A percentile compares a stretch with the other conserved stretches of the same genome.
Conservation (phyloP, 2,797 vertebrate species). For the Hirundo rustica region DNA sequence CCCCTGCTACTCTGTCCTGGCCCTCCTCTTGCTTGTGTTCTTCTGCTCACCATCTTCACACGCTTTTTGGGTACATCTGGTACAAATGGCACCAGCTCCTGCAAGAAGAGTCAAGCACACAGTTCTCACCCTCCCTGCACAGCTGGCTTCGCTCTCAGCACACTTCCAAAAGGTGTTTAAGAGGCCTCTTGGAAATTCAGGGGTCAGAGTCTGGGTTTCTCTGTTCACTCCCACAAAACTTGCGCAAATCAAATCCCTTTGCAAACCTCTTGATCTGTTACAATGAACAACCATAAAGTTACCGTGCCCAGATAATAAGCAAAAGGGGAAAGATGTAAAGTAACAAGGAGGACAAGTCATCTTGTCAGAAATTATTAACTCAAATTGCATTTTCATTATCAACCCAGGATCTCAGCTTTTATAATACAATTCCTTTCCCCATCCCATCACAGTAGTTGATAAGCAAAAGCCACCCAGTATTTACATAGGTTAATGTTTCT, state of each 20-base stretch:
- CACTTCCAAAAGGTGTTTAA: not conserved
- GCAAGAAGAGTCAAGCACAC: not conserved
- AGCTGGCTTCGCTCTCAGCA: not conserved
- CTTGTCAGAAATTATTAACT: not conserved
- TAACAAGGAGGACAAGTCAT: not conserved
- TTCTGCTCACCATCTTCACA: not conserved
- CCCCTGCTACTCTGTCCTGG: not conserved
- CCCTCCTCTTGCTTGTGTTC: not conserved
- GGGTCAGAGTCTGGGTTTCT: not conserved
- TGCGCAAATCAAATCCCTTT: not conserved
- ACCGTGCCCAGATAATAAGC: not conserved
- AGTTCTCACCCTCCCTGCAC: not conserved
- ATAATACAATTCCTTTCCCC: not conserved
- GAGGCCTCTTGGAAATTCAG: not conserved
- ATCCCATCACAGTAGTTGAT: not conserved
- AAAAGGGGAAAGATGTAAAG: not conserved
- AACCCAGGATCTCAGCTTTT: not conserved
- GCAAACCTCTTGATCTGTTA: not conserved
- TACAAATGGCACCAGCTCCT: not conserved
- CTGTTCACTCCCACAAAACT: not conserved
- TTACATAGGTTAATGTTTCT: not conserved
- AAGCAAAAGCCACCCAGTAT: not conserved
- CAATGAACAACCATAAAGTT: not conserved
- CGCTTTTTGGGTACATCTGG: fast-evolving
- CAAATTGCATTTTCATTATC: not conserved